A percentile compares a stretch with the other conserved stretches of the same genome.
phyloP scores from a whole-genome alignment of 2,888 invertebrate genomes.

The Cephus nigrinus region DNA sequence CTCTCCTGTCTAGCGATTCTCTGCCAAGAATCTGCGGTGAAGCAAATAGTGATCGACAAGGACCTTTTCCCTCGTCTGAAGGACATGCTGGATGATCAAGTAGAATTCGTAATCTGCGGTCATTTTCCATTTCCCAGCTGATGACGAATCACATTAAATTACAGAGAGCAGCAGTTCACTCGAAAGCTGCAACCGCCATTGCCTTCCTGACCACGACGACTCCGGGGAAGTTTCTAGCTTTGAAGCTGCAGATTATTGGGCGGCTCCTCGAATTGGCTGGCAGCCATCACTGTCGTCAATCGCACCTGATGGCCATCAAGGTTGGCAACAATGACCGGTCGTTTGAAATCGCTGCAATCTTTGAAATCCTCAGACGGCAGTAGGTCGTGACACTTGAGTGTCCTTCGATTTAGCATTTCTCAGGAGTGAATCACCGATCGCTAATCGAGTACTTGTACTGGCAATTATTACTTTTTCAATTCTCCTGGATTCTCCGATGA shows the following conservation, averaged over 20 bases:
- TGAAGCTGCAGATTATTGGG: slow-evolving; percentile 35
- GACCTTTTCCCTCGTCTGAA: slow-evolving; percentile 55
- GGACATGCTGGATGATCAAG: slow-evolving; percentile 54
- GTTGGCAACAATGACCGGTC: slow-evolving; percentile 20
- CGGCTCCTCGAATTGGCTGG: slow-evolving; percentile 37
- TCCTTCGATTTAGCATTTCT: too few relatives aligned
- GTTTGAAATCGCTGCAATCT: background rate
- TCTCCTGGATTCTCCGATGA: too few relatives aligned
- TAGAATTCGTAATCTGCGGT: slow-evolving; percentile 25
- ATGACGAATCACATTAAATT: slow-evolving; percentile 9
- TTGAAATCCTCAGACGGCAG: too few relatives aligned
- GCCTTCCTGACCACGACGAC: slow-evolving; percentile 43
- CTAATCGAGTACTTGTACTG: too few relatives aligned
- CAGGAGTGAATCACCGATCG: too few relatives aligned
- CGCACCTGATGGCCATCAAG: slow-evolving; percentile 39
- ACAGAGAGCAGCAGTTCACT: slow-evolving; percentile 35
- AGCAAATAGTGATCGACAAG: slow-evolving; percentile 56
- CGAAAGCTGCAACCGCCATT: slow-evolving; percentile 36
- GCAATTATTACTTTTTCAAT: too few relatives aligned
- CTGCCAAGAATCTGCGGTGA: slow-evolving; percentile 55
- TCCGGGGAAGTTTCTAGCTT: slow-evolving; percentile 36
- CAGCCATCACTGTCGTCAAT: slow-evolving; percentile 26
- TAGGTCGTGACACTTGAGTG: too few relatives aligned
- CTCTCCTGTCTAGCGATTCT: slow-evolving; percentile 57
- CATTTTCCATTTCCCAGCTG: too few relatives aligned